Conservation (phyloP, 2,113 vertebrate genomes). For the Sinocyclocheilus rhinocerous region DNA sequence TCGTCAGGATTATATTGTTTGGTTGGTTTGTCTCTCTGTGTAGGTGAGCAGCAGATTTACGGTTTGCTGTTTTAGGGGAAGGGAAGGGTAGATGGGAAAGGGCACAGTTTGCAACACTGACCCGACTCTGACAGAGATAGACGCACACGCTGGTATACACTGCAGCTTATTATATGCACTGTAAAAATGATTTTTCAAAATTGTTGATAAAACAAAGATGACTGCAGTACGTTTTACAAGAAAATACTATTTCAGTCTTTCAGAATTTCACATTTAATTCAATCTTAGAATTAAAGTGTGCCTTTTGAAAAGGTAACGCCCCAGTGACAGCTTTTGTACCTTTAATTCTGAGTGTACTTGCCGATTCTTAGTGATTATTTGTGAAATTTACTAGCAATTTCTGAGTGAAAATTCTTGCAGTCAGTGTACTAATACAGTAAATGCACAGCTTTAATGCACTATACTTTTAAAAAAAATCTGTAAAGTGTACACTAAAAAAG, state of each 20-base stretch:
- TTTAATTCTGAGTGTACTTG: background rate
- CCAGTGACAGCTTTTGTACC: too few relatives aligned
- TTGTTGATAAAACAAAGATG: too few relatives aligned
- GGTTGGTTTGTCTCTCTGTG: constrained; percentile 18
- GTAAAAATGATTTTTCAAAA: too few relatives aligned
- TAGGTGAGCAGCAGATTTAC: background rate
- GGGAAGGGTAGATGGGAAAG: background rate
- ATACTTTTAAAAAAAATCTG: too few relatives aligned
- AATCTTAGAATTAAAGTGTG: too few relatives aligned
- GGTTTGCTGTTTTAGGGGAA: constrained; percentile 12
- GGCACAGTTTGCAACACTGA: background rate
- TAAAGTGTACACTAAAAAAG: too few relatives aligned
- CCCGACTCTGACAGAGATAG: background rate
- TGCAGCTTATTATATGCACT: background rate
- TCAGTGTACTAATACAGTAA: too few relatives aligned
- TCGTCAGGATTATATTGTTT: constrained; percentile 11
- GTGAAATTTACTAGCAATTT: background rate
- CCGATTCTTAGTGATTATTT: too few relatives aligned
- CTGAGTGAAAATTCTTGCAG: too few relatives aligned
- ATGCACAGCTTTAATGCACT: too few relatives aligned
- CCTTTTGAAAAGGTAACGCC: too few relatives aligned
- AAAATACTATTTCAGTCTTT: background rate
- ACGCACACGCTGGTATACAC: background rate
- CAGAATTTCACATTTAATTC: too few relatives aligned
- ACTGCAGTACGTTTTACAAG: background rate